Percentiles rank a stretch among this genome's conserved stretches.
These are phyloP conservation scores for Andrena chrysosceles DNA, from an alignment of 2,888 invertebrate genomes.

Conservation along the genomic window DNA sequence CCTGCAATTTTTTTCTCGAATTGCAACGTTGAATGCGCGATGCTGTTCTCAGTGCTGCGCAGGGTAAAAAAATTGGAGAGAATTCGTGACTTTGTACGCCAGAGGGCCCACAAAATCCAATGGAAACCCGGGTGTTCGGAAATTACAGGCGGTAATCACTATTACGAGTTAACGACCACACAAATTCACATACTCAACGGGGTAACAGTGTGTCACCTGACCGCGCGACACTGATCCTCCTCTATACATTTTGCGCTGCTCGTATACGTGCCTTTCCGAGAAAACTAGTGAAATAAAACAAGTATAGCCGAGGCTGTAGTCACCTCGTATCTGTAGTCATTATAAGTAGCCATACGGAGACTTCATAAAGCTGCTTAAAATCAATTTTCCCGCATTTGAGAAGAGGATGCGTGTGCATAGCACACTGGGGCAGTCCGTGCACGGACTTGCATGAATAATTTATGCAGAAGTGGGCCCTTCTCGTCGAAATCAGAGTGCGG, in stretches of 20 bases:
- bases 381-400: slow-evolving; percentile 36
- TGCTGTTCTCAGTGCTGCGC: too few relatives aligned
- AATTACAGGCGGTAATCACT: slow-evolving; percentile 67
- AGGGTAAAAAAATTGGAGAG: neutral
- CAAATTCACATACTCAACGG: slow-evolving; percentile 60
- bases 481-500: slow-evolving; percentile 63
- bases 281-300: neutral
- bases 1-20: neutral
- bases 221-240: slow-evolving; percentile 54
- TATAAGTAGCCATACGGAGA: neutral
- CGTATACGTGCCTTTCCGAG: neutral
- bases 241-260: slow-evolving; percentile 30
- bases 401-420: neutral
- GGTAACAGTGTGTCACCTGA: slow-evolving; percentile 50
- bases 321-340: neutral
- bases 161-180: slow-evolving; percentile 66
- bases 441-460: slow-evolving; percentile 71
- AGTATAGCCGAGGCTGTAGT: neutral
- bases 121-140: slow-evolving; percentile 59
- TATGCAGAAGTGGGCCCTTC: slow-evolving; percentile 74
- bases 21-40: neutral
- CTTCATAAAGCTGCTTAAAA: neutral
- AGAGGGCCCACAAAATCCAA: slow-evolving; percentile 35
- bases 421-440: slow-evolving; percentile 26
- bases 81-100: neutral